Evolutionary conservation across 1,140 invertebrate species (phyloP), one percentile per base, ranked within the genome.

Genomic region (Drosophila oshimai): DNA sequence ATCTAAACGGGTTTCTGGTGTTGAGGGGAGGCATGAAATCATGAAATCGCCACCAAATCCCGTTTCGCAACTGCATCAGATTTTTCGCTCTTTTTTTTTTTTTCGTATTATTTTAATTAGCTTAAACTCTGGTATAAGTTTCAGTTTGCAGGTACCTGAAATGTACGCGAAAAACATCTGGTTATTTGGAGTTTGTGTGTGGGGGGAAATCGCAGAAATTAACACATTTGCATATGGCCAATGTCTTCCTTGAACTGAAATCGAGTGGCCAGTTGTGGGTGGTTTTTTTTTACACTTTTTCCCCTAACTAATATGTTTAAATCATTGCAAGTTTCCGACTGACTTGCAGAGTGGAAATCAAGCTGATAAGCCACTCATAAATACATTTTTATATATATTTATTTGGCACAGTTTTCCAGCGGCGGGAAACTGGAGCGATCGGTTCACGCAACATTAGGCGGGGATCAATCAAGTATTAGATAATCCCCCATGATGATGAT

Each of bases 401-500:
- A 41, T 15, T 26, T 61, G 51, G 6, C 53, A 55, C 13, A 22
- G 36, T 31, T 61, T 31, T 17, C 6, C 2, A 20, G 18, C 26
- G 26, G 34, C 18, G 34, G 53, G 3, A 55, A 62, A 62, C 28
- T 60, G 15, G 58, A 44, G 18, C 57, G 26, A 57, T 57, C 57
- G 51, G 57, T 61, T 61, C 57, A 58, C 34, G 57, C 57, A 57
- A 61, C 54, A 62, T 62, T 62, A 60, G 28, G 15, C 53, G 58
- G 58, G 53, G 58, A 60, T 62, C 58, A 55, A 60, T 62, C 58
- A 17, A 60, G 58, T 34, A 62, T 62, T 62, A 62, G 53, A 62
- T 60, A 60, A 60, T 62, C 28, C 39, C 34, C 36, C 20, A n/a
- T n/a, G 31, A 15, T 12, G 58, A 36, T 62, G 58, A 62, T 62